Evolutionary conservation across 2,888 invertebrate species (phyloP), one percentile per base, ranked within the genome.

Genomic region (Cacoxenus indagator): DNA sequence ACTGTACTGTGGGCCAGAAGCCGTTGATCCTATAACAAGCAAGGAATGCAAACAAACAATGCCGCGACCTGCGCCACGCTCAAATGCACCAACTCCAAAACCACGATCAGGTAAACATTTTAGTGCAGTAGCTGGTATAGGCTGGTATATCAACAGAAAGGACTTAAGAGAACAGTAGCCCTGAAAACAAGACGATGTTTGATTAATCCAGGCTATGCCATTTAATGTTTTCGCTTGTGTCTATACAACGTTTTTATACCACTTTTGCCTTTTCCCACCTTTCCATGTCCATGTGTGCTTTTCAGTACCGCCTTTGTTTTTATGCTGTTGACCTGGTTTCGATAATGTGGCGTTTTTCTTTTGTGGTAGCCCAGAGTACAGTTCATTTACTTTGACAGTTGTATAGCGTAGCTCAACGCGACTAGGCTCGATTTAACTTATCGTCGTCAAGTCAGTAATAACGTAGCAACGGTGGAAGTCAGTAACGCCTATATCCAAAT

Each of bases 41-140:
- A 70, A 55, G n/a, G 59, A 65, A 24, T 78, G 78, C 67, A 84
- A 84, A 19, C 85, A 83, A 69, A 83, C 86, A 67, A 82, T 85
- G 70, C 87, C 87, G 71, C 84, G 85, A 72, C 84, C 87, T 68
- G 87, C 87, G 67, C 88, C 88, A 70, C 85, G 88, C 70, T 79
- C 73, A 46, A 78, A 78, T 74, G 83, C 83, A 72, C 88, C 88
- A 76, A 88, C 87, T 69, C 88, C 88, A 70, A 88, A 88, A 73
- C 88, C 88, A 57, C 85, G 88, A 73, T 85, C 86, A 86, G 86
- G 80, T 81, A 81, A 66, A 11, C 8, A 24, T 24, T 66, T 66
- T 17, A 62, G 61, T n/a, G n/a, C n/a, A 70, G 48, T 65, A 43
- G 11, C 11, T 0, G 11, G 3, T 4, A 8, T 43, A 43, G 11